These are phyloP conservation scores for Loxodonta africana DNA, from an alignment of 2,113 vertebrate species.

Conservation along the genomic window DNA sequence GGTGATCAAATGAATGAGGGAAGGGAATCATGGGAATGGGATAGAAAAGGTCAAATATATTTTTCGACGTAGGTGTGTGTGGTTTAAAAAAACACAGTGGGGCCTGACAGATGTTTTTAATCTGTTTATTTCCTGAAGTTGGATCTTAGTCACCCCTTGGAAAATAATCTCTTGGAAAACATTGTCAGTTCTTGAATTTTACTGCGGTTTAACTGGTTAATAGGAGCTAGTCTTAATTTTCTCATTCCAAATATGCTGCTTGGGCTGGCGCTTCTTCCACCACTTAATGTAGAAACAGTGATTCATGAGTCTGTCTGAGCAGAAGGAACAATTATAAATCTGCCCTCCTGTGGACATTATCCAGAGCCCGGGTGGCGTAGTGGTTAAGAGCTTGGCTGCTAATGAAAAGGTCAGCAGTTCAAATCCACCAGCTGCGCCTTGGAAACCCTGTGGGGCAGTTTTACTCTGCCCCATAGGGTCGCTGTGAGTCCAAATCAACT, in stretches of 20 bases:
- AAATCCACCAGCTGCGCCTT: too few relatives aligned
- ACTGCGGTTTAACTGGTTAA: not conserved
- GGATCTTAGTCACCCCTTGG: not conserved
- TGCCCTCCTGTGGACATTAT: not conserved
- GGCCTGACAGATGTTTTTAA: not conserved
- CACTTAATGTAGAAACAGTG: not conserved
- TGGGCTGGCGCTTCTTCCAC: not conserved
- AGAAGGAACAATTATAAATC: not conserved
- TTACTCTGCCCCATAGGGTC: too few relatives aligned
- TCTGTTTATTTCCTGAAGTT: conserved; percentile 1
- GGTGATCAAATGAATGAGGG: not conserved
- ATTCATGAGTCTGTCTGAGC: not conserved
- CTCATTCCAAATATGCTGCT: not conserved
- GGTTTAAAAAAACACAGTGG: not conserved
- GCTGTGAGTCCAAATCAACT: too few relatives aligned
- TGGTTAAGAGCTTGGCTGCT: too few relatives aligned
- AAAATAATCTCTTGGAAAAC: conserved; percentile 25
- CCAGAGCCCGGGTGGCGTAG: too few relatives aligned
- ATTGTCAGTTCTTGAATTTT: conserved; percentile 10
- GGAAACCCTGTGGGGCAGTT: too few relatives aligned
- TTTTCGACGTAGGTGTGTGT: not conserved
- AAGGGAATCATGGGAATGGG: not conserved
- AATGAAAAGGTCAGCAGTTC: too few relatives aligned
- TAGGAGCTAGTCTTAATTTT: not conserved
- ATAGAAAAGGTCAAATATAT: not conserved